Conservation (phyloP, 1,140 invertebrate genomes). For the Wasmannia auropunctata region DNA sequence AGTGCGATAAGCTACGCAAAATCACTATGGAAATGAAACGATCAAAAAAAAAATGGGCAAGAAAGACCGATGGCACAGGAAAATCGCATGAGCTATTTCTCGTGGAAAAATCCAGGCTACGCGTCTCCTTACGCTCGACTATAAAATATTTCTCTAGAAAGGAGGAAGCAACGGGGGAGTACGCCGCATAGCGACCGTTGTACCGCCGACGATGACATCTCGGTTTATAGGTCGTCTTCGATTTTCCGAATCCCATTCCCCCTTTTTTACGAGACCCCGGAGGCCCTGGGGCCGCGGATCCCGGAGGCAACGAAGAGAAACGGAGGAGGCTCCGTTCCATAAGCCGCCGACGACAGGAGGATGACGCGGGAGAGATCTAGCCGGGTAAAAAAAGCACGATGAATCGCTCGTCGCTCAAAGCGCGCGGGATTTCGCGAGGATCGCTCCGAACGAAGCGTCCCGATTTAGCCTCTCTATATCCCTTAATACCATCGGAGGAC, state of each 20-base stretch:
- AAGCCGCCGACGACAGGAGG: slow-evolving; percentile 35
- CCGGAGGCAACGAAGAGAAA: neutral
- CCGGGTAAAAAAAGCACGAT: slow-evolving; percentile 35
- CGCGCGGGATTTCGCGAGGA: slow-evolving; percentile 23
- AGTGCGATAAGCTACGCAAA: neutral
- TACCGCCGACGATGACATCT: slow-evolving; percentile 27
- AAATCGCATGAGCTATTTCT: neutral
- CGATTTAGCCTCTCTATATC: slow-evolving; percentile 33
- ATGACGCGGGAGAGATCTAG: slow-evolving; percentile 4
- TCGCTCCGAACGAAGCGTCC: neutral
- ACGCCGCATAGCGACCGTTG: neutral
- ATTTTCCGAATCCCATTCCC: slow-evolving; percentile 26
- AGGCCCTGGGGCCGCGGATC: neutral
- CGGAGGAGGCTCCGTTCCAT: slow-evolving; percentile 7
- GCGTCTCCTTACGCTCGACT: neutral
- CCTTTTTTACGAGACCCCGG: slow-evolving; percentile 44
- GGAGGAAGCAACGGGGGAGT: neutral
- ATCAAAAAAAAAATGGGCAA: neutral
- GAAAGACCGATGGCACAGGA: neutral
- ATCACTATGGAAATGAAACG: slow-evolving; percentile 9
- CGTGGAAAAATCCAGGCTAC: neutral
- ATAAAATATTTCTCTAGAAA: slow-evolving; percentile 29
- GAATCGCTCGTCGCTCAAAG: slow-evolving; percentile 43
- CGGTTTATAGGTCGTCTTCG: slow-evolving; percentile 67
- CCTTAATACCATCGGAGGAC: slow-evolving; percentile 29